These are phyloP conservation scores for Amblyteles armatorius DNA, from an alignment of 2,888 invertebrate genomes.

Conservation along the genomic window DNA sequence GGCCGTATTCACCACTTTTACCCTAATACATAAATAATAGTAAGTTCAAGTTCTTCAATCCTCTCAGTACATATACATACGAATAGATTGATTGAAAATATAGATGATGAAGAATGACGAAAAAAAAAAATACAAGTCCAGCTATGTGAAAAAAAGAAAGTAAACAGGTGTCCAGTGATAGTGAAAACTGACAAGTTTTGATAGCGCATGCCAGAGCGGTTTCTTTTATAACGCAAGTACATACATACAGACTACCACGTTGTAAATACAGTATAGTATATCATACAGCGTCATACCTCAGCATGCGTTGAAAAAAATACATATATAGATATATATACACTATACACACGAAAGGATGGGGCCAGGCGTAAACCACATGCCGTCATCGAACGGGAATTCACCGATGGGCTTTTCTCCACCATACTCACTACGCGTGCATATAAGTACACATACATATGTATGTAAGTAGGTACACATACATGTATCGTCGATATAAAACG, in stretches of 20 bases:
- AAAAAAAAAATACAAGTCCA: slow-evolving; percentile 6
- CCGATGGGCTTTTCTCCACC: slow-evolving; percentile 31
- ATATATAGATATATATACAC: neutral
- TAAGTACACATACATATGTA: neutral
- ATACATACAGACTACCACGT: slow-evolving; percentile 20
- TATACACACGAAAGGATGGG: slow-evolving; percentile 27
- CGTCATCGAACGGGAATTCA: slow-evolving; percentile 57
- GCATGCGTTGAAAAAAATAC: slow-evolving; percentile 17
- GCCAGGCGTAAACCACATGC: slow-evolving; percentile 43
- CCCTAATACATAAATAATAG: too few relatives aligned
- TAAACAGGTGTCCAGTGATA: slow-evolving; percentile 61
- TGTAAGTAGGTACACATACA: slow-evolving; percentile 4
- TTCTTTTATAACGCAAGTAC: neutral
- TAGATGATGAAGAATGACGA: slow-evolving; percentile 4
- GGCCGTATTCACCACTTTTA: too few relatives aligned
- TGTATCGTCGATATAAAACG: slow-evolving; percentile 42
- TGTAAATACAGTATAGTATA: slow-evolving; percentile 26
- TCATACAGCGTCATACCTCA: neutral
- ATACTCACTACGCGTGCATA: slow-evolving; percentile 12
- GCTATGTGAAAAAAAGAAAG: slow-evolving; percentile 61
- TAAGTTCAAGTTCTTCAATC: neutral
- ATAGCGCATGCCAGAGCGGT: slow-evolving; percentile 73
- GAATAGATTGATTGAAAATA: neutral
- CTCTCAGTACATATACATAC: neutral
- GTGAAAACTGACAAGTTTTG: slow-evolving; percentile 72